These are phyloP conservation scores for Drosophila asahinai DNA, from an alignment of 1,140 invertebrate species.

Conservation along the genomic window DNA sequence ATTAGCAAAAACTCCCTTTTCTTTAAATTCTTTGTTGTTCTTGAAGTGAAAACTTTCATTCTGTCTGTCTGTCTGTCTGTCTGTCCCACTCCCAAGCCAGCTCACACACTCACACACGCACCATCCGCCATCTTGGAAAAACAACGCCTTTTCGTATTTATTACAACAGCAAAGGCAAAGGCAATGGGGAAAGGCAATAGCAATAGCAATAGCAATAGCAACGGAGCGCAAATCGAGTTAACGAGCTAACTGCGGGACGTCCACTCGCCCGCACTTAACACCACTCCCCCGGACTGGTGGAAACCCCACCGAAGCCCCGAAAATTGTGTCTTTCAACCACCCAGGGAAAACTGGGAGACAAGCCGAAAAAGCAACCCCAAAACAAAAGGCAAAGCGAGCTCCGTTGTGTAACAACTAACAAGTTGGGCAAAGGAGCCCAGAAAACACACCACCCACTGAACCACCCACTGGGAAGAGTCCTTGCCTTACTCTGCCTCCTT, in stretches of 20 bases:
- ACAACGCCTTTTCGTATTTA: constrained; percentile 75
- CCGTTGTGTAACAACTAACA: constrained; percentile 77
- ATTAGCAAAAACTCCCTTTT: not conserved
- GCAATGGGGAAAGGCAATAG: constrained; percentile 3
- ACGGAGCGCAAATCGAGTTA: constrained; percentile 74
- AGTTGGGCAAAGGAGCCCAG: constrained; percentile 41
- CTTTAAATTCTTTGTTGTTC: not conserved
- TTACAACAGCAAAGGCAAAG: constrained; percentile 50
- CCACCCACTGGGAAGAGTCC: constrained; percentile 11
- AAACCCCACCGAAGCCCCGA: constrained; percentile 25
- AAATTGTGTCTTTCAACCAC: constrained; percentile 36
- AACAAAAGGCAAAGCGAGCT: constrained; percentile 39
- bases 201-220: constrained; percentile 27
- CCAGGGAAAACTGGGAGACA: constrained; percentile 31
- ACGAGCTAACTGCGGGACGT: constrained; percentile 77
- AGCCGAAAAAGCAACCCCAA: constrained; percentile 63
- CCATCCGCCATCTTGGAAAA: constrained; percentile 74
- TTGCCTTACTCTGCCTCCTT: not conserved
- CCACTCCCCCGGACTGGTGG: not conserved
- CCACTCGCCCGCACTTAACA: constrained; percentile 26
- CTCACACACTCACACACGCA: not conserved
- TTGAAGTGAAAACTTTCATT: constrained; percentile 7
- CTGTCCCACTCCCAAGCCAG: not conserved
- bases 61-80: not conserved
- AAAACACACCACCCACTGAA: constrained; percentile 15